phyloP scores from a whole-genome alignment of 2,797 vertebrate species.

The Argyrosomus regius region DNA sequence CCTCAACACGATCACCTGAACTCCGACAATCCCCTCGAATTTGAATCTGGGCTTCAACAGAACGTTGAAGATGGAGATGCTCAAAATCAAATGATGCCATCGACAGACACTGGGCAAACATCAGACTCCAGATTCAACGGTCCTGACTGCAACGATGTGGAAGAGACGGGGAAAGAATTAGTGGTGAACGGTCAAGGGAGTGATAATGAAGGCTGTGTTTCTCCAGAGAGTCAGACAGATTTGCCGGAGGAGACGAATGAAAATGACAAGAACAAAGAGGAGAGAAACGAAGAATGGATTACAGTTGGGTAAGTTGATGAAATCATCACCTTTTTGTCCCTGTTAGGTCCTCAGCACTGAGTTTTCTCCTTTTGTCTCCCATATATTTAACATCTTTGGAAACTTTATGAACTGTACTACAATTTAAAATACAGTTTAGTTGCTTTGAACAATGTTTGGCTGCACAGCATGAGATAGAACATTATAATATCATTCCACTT shows the following conservation, averaged over 20 bases:
- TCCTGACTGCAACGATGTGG: not conserved
- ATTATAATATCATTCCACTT: not conserved
- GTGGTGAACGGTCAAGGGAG: slow-evolving; percentile 21
- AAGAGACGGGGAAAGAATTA: not conserved
- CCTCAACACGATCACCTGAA: slow-evolving; percentile 6
- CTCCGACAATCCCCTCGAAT: not conserved
- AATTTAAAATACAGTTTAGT: not conserved
- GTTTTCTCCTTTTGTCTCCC: not conserved
- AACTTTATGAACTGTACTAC: not conserved
- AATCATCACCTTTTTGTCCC: not conserved
- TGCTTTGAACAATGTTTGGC: not conserved
- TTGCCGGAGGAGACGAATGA: slow-evolving; percentile 10
- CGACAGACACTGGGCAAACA: not conserved
- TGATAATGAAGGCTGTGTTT: slow-evolving; percentile 9
- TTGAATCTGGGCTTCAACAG: not conserved
- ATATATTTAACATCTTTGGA: not conserved
- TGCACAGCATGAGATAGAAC: not conserved
- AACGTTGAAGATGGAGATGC: not conserved
- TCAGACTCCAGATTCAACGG: not conserved
- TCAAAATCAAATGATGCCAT: not conserved
- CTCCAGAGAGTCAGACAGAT: slow-evolving; percentile 10
- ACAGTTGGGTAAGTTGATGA: slow-evolving; percentile 62
- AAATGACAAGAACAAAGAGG: slow-evolving; percentile 22
- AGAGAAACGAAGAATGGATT: slow-evolving; percentile 50
- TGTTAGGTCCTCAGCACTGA: not conserved